Evolutionary conservation across 2,113 vertebrate species (phyloP).

Genomic region (Prinia subflava): DNA sequence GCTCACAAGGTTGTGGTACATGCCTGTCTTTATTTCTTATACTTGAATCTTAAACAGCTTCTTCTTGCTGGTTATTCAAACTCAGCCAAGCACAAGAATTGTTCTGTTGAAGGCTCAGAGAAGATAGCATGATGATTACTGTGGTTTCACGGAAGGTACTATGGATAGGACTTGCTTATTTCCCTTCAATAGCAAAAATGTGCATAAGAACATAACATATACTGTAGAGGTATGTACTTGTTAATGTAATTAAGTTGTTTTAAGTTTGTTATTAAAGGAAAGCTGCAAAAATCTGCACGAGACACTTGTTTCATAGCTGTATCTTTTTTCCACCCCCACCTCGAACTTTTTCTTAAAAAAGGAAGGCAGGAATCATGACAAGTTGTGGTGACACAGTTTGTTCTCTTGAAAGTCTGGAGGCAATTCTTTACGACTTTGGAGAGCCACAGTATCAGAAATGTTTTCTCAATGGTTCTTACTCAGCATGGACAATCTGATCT

Average conservation of each 20-base stretch:
- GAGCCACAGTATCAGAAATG: not conserved
- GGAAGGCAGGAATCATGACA: not conserved
- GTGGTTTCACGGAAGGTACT: not conserved
- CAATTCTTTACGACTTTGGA: not conserved
- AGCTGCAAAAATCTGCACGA: not conserved
- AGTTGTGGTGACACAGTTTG: not conserved
- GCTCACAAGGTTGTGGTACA: not conserved
- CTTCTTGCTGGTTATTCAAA: not conserved
- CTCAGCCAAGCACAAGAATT: not conserved
- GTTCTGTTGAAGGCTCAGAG: not conserved
- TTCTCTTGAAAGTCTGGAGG: not conserved
- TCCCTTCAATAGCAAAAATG: not conserved
- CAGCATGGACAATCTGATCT: not conserved
- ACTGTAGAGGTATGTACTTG: not conserved
- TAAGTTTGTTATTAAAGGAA: not conserved
- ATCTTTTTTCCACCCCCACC: not conserved
- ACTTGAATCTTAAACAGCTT: not conserved
- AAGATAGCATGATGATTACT: not conserved
- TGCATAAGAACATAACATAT: not conserved
- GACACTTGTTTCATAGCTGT: not conserved
- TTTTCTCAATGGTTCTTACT: not conserved
- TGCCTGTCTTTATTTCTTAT: not conserved
- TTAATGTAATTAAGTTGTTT: not conserved
- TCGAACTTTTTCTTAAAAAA: accelerated
- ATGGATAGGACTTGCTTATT: not conserved